Percentiles rank a stretch among this genome's conserved stretches.
phyloP scores from a whole-genome alignment of 2,888 invertebrate species.

The Ctenicera cuprea region DNA sequence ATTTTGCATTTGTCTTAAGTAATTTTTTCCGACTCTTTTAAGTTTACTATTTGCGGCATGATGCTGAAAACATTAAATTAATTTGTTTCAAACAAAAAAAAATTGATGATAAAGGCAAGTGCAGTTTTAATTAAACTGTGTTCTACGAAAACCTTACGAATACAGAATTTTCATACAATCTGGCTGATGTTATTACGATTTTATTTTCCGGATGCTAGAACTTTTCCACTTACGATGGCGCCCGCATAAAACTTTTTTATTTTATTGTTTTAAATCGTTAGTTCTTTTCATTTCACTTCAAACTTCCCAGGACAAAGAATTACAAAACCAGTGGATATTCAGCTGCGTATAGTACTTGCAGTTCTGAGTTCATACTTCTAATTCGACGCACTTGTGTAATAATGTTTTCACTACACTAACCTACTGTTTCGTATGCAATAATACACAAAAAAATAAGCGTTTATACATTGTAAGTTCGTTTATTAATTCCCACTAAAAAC shows the following conservation, averaged over 20 bases:
- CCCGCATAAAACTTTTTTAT: constrained; percentile 49
- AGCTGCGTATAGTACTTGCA: neutral
- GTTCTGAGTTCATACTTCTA: too few species aligned
- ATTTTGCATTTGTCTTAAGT: too few species aligned
- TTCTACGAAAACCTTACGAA: neutral
- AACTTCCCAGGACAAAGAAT: neutral
- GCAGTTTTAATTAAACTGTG: constrained; percentile 4
- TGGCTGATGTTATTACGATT: constrained; percentile 45
- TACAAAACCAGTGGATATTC: neutral
- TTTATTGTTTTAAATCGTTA: constrained; percentile 37
- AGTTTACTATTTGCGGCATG: too few species aligned
- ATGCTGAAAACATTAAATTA: too few species aligned
- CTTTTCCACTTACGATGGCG: constrained; percentile 43
- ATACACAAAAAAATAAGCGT: too few species aligned
- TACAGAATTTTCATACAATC: constrained; percentile 17
- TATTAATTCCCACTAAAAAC: constrained; percentile 58
- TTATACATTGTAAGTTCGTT: constrained; percentile 55
- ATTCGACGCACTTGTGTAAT: too few species aligned
- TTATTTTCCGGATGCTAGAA: constrained; percentile 40
- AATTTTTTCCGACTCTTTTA: too few species aligned
- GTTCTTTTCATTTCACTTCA: constrained; percentile 37
- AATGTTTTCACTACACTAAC: too few species aligned
- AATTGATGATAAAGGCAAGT: too few species aligned
- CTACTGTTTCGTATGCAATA: too few species aligned
- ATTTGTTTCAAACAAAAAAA: too few species aligned